These are phyloP conservation scores for Phortica magna DNA, from an alignment of 2,888 invertebrate genomes.

Conservation along the genomic window DNA sequence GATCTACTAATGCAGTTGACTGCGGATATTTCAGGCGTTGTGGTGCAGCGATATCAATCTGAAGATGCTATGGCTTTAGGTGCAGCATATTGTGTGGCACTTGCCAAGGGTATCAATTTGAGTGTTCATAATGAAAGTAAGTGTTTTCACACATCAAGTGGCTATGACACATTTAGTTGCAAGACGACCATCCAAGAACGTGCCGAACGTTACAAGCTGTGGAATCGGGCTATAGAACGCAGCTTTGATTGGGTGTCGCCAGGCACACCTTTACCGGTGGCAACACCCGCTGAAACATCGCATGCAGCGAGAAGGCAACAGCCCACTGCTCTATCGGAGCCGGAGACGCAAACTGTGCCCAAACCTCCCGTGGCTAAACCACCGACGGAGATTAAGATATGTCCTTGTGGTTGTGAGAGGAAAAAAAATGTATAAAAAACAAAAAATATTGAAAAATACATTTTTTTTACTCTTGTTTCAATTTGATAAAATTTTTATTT, in stretches of 20 bases:
- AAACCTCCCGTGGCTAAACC: not conserved
- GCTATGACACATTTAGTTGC: slow-evolving; percentile 87
- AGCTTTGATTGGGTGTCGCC: slow-evolving; percentile 89
- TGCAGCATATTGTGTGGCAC: slow-evolving; percentile 92
- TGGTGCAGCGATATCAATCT: slow-evolving; percentile 90
- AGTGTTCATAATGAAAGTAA: slow-evolving; percentile 82
- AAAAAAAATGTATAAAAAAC: not conserved
- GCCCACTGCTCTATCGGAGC: slow-evolving; percentile 82
- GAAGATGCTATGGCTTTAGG: slow-evolving; percentile 93
- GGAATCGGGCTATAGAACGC: slow-evolving; percentile 95
- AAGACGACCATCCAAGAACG: slow-evolving; percentile 89
- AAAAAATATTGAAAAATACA: too few relatives aligned
- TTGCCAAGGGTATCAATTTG: slow-evolving; percentile 84
- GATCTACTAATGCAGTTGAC: slow-evolving; percentile 94
- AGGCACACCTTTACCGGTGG: not conserved
- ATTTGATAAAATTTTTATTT: too few relatives aligned
- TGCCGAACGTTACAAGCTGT: slow-evolving; percentile 88
- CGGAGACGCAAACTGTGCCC: slow-evolving; percentile 79
- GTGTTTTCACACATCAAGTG: slow-evolving; percentile 73
- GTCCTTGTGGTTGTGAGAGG: slow-evolving; percentile 64
- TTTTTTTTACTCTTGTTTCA: too few relatives aligned
- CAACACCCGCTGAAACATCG: slow-evolving; percentile 79
- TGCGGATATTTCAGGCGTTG: slow-evolving; percentile 92
- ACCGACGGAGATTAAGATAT: slow-evolving; percentile 79
- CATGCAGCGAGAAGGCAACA: slow-evolving; percentile 68